Conservation (phyloP, 92 coral and sea anemone species). For the Actinernus sp. region DNA sequence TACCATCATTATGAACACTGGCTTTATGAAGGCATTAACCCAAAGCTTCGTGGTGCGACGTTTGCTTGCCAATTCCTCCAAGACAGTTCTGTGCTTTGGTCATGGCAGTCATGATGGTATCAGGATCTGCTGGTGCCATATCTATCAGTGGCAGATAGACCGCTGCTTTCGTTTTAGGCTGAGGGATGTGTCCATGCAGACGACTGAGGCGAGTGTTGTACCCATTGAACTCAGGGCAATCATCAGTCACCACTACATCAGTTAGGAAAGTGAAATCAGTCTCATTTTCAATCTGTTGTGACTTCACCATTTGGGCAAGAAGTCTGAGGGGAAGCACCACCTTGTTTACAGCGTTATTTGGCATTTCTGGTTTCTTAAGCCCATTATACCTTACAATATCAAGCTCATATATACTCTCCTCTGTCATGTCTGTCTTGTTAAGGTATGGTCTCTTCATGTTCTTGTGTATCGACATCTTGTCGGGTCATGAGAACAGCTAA, state of each 20-base stretch:
- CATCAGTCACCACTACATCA: conserved; percentile 13
- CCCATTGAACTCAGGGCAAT: conserved; percentile 67
- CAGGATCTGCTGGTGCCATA: conserved; percentile 66
- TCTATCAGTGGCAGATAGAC: conserved; percentile 60
- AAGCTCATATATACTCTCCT: conserved; percentile 43
- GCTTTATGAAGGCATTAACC: conserved; percentile 56
- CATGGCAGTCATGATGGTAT: conserved; percentile 58
- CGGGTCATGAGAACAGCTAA: conserved; percentile 54
- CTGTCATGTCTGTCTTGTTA: conserved; percentile 48
- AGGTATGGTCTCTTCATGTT: conserved; percentile 60
- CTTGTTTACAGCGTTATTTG: conserved; percentile 38
- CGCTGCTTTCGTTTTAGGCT: conserved; percentile 61
- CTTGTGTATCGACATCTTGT: conserved; percentile 37
- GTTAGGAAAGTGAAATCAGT: conserved; percentile 48
- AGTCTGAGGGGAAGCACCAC: conserved; percentile 66
- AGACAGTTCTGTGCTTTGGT: conserved; percentile 9
- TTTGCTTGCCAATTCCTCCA: conserved; percentile 55
- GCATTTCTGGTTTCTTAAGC: conserved; percentile 65
- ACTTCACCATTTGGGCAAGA: conserved; percentile 28
- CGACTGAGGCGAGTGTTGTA: conserved; percentile 47
- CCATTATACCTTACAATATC: conserved; percentile 58
- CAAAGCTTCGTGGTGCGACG: conserved; percentile 61
- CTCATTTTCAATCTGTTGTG: conserved; percentile 63
- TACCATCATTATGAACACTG: conserved; percentile 54
- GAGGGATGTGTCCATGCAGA: conserved; percentile 26